These are phyloP conservation scores for Crotalus tigris DNA, from an alignment of 2,113 vertebrate genomes.

Conservation along the genomic window DNA sequence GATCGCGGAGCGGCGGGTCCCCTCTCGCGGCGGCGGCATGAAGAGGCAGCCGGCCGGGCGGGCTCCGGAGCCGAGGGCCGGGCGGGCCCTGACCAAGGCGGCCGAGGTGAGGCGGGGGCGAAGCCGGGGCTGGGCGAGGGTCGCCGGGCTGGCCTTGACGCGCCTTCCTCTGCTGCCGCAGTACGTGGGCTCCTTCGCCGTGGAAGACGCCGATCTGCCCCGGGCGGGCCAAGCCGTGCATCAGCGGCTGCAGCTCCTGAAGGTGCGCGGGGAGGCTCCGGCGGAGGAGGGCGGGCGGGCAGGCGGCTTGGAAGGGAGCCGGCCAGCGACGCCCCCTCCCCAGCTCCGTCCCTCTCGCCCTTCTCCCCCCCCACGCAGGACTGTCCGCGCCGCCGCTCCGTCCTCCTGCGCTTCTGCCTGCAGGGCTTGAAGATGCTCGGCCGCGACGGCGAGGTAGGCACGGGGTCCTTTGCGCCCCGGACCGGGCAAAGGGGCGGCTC, in stretches of 20 bases:
- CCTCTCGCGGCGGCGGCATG: constrained; percentile 47
- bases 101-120: constrained; percentile 60
- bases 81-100: constrained; percentile 56
- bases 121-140: not conserved
- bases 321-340: too few species aligned
- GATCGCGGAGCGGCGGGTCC: accelerated
- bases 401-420: constrained; percentile 86
- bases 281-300: accelerated
- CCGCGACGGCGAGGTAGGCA: constrained; percentile 80
- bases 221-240: constrained; percentile 77
- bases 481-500: too few species aligned
- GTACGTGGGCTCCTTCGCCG: constrained; percentile 89
- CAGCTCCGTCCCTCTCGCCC: not conserved
- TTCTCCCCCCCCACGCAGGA: constrained; percentile 62
- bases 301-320: not conserved
- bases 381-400: constrained; percentile 71
- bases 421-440: constrained; percentile 92
- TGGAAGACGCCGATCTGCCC: constrained; percentile 81
- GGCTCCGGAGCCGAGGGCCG: constrained; percentile 51
- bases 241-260: constrained; percentile 77
- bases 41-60: constrained; percentile 60
- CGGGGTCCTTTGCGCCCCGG: too few species aligned
- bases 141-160: not conserved
- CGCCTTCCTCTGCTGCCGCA: constrained; percentile 36
- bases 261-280: constrained; percentile 61